phyloP scores from a whole-genome alignment of 2,113 vertebrate species.

The Petromus typicus region DNA sequence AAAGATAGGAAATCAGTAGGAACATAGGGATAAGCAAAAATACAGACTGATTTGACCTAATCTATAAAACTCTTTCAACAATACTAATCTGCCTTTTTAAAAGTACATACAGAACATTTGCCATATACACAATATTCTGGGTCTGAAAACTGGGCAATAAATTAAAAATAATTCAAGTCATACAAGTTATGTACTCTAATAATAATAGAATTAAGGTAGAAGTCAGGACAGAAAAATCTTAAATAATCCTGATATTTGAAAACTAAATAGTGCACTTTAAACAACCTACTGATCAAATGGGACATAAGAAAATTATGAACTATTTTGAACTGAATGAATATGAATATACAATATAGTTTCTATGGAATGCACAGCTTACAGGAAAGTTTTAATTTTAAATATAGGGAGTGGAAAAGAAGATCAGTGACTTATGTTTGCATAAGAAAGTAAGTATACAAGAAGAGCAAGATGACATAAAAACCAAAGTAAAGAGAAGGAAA shows the following conservation, averaged over 20 bases:
- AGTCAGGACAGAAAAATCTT: background rate
- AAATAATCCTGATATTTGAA: background rate
- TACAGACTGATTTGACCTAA: background rate
- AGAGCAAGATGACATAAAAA: constrained; percentile 1
- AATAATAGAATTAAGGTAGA: background rate
- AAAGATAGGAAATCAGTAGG: background rate
- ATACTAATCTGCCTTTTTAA: background rate
- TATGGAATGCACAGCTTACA: background rate
- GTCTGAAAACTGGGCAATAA: background rate
- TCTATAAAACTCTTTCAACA: background rate
- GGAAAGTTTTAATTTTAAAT: background rate
- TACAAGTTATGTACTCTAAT: background rate
- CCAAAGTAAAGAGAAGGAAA: background rate
- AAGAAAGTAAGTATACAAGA: background rate
- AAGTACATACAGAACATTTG: background rate
- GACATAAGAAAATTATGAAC: background rate
- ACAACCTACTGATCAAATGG: background rate
- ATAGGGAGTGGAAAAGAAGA: background rate
- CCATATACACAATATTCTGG: background rate
- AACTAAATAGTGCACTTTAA: background rate
- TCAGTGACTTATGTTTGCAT: background rate
- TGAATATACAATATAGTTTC: background rate
- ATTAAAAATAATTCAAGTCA: constrained; percentile 30
- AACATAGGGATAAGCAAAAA: background rate
- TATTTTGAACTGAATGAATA: background rate